phyloP scores from a whole-genome alignment of 2,113 vertebrate species.

The Mesocricetus auratus region DNA sequence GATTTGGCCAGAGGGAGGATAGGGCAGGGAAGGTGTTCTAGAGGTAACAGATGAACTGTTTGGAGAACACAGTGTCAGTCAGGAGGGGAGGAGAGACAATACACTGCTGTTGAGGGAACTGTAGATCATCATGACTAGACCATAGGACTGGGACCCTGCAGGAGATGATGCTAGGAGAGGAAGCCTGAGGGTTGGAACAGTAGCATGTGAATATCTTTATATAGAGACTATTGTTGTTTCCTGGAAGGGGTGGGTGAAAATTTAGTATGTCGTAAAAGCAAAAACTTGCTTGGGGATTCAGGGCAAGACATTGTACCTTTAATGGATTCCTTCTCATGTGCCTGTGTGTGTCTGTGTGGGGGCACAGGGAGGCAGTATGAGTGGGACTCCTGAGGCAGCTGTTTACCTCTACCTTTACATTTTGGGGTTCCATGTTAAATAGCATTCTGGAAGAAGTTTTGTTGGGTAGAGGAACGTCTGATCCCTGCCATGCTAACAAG shows the following conservation, averaged over 20 bases:
- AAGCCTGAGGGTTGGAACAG: neutral
- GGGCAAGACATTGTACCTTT: neutral
- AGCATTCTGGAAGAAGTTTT: neutral
- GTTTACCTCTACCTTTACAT: neutral
- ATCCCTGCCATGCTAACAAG: neutral
- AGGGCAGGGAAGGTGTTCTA: neutral
- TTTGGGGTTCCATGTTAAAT: neutral
- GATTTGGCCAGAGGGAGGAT: neutral
- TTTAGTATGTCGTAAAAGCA: neutral
- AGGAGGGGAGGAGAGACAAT: neutral
- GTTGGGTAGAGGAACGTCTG: slow-evolving; percentile 9
- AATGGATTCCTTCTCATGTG: neutral
- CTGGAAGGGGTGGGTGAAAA: neutral
- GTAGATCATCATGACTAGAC: accelerated
- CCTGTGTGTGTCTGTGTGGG: neutral
- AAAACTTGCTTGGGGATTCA: neutral
- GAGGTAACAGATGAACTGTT: neutral
- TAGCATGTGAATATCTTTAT: neutral
- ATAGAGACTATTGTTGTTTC: neutral
- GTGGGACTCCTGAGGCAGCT: neutral
- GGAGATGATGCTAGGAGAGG: neutral
- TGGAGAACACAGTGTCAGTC: neutral
- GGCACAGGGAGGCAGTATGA: neutral
- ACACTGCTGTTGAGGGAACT: neutral
- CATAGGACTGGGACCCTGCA: neutral